Percentiles rank a stretch among this genome's conserved stretches.
These are phyloP conservation scores for Phoxinus dragarum DNA, from an alignment of 2,797 vertebrate genomes.

Conservation along the genomic window DNA sequence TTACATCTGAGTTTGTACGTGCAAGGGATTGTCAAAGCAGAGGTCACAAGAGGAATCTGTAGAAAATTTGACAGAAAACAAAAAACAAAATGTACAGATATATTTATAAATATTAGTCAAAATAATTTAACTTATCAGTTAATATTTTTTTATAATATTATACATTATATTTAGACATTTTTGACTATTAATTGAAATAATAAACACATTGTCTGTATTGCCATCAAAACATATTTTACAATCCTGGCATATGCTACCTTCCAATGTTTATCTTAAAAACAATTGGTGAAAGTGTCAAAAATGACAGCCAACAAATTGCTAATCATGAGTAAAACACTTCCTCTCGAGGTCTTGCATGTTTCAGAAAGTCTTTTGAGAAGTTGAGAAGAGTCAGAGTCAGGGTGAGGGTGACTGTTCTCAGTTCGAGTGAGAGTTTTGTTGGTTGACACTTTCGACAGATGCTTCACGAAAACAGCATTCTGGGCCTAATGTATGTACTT, in stretches of 20 bases:
- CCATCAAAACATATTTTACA: background rate
- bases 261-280: background rate
- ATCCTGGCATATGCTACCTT: background rate
- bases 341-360: background rate
- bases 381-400: constrained; percentile 38
- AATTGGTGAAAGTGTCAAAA: constrained; percentile 10
- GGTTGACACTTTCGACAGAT: constrained; percentile 51
- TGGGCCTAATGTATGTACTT: background rate
- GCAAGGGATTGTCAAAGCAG: background rate
- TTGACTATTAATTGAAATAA: background rate
- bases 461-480: constrained; percentile 31
- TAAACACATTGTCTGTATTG: background rate
- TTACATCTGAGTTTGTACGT: background rate
- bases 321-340: background rate
- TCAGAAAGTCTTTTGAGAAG: constrained; percentile 4
- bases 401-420: constrained; percentile 13
- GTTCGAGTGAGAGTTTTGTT: constrained; percentile 29
- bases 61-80: too few species aligned
- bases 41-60: background rate
- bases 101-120: too few species aligned
- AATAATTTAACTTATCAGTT: too few species aligned
- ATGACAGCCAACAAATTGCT: background rate
- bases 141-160: too few species aligned
- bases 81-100: background rate
- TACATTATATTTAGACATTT: too few species aligned